Conservation (phyloP, 1,140 invertebrate species). For the Rhizoglyphus robini region DNA sequence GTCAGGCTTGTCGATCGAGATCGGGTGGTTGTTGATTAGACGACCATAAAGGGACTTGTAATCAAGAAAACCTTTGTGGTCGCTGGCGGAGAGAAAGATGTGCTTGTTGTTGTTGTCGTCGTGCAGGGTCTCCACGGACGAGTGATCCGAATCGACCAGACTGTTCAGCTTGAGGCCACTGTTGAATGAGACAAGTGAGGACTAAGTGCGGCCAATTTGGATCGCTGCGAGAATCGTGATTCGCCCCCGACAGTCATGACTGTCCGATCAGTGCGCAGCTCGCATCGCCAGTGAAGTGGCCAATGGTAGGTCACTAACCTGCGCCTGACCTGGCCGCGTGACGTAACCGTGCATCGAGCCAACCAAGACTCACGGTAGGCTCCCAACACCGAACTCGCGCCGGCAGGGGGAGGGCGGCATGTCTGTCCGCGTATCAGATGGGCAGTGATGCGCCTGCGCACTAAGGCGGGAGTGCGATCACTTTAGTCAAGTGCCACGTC, state of each 20-base stretch:
- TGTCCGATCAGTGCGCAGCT: not conserved
- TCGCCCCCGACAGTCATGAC: not conserved
- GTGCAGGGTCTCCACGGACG: not conserved
- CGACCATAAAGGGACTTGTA: not conserved
- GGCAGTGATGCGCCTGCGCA: not conserved
- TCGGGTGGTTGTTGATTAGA: not conserved
- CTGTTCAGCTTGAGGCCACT: conserved; percentile 1
- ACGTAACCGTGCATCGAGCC: not conserved
- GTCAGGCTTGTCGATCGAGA: not conserved
- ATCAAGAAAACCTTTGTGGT: not conserved
- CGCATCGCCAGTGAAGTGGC: not conserved
- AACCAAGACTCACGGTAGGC: not conserved
- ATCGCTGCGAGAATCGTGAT: not conserved
- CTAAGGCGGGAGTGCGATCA: not conserved
- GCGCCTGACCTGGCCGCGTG: conserved; percentile 11
- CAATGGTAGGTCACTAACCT: conserved; percentile 5
- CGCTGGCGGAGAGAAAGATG: not conserved
- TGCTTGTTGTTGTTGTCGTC: conserved; percentile 12
- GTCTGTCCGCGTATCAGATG: not conserved
- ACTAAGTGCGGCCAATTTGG: not conserved
- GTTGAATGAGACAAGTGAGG: not conserved
- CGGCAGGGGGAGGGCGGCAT: not conserved
- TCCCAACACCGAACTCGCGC: not conserved
- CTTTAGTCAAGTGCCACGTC: not conserved
- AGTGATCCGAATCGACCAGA: not conserved